Base-by-base conservation (phyloP, 2,888 invertebrate species). In the Dichetophora obliterata region DNA sequence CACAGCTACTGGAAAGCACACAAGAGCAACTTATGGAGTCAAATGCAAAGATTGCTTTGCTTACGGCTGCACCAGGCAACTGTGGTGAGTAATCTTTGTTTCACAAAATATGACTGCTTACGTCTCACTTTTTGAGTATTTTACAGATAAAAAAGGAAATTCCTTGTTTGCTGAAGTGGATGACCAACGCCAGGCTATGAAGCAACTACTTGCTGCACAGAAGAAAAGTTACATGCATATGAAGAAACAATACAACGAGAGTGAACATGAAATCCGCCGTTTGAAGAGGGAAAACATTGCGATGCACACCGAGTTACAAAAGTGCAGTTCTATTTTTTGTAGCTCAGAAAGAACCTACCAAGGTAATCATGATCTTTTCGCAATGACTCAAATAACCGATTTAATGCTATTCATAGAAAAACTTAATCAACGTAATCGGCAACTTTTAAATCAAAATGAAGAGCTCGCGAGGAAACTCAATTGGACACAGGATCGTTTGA, bases 151-250 rank as follows among this genome's bases (percentile, higher is more conserved):
- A 19, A 92, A 92, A 85, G 92, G 92, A 0, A 92, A 92, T 82
- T 92, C 92, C 0, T 87, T 92, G 81, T 92, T 92, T 88, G 92
- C 92, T 75, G 92, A 92, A 85, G 92, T 92, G 0, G 92, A 92
- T 81, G 92, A 92, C 83, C 92, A 92, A 81, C 90, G 92, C 31
- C 92, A 92, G 82, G 92, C 91, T 80, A 92, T 92, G 92, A 91
- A 91, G 14, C 91, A 91, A 77, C 88, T 91, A 78, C 86, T 92
- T 3, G 90, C 91, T 61, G 90, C 90, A 75, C 92, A 92, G 89
- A 92, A 92, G 83, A 91, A 92, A 83, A 91, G 90, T 31, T 92
- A 92, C 81, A 83, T 91, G 63, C 90, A 89, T 57, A 89, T 89
- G 89, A 89, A 88, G 66, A 88, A 87, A 80, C 80, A 83, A n/a